Evolutionary conservation across 2,113 vertebrate genomes (phyloP).

Genomic region (Aspidoscelis tigris): DNA sequence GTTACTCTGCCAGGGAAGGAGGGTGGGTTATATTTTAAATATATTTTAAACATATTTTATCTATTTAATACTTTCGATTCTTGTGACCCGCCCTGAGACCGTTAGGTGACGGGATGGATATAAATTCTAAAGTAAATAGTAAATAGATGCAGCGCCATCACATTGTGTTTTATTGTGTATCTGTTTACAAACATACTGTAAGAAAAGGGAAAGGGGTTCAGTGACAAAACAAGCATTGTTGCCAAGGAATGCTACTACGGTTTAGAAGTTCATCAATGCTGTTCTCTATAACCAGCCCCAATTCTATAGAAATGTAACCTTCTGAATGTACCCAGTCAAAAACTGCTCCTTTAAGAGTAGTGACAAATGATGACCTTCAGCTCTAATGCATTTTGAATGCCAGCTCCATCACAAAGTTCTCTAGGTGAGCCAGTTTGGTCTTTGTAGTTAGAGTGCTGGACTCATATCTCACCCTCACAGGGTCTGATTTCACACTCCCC

Average conservation of each 20-base stretch:
- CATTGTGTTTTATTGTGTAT: conserved; percentile 75
- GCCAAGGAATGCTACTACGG: conserved; percentile 64
- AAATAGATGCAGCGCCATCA: conserved; percentile 71
- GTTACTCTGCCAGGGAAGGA: too few relatives aligned
- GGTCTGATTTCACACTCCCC: too few relatives aligned
- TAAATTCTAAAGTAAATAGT: conserved; percentile 46
- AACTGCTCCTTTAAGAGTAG: not conserved
- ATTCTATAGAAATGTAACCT: not conserved
- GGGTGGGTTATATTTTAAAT: too few relatives aligned
- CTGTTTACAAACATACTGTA: conserved; percentile 47
- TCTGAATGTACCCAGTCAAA: not conserved
- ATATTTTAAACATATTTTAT: too few relatives aligned
- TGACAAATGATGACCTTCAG: not conserved
- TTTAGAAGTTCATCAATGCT: not conserved
- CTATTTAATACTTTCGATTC: too few relatives aligned
- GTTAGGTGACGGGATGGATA: too few relatives aligned
- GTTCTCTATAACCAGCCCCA: not conserved
- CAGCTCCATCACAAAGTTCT: too few relatives aligned
- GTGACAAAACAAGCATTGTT: conserved; percentile 59
- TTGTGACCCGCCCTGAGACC: too few relatives aligned
- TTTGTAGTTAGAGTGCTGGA: too few relatives aligned
- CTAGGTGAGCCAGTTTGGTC: too few relatives aligned
- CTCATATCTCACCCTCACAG: too few relatives aligned
- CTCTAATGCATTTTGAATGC: not conserved
- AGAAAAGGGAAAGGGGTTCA: conserved; percentile 75